Percentiles rank a stretch among this genome's conserved stretches.
These are phyloP conservation scores for Euthynnus affinis DNA, from an alignment of 2,797 vertebrate genomes.

Conservation along the genomic window DNA sequence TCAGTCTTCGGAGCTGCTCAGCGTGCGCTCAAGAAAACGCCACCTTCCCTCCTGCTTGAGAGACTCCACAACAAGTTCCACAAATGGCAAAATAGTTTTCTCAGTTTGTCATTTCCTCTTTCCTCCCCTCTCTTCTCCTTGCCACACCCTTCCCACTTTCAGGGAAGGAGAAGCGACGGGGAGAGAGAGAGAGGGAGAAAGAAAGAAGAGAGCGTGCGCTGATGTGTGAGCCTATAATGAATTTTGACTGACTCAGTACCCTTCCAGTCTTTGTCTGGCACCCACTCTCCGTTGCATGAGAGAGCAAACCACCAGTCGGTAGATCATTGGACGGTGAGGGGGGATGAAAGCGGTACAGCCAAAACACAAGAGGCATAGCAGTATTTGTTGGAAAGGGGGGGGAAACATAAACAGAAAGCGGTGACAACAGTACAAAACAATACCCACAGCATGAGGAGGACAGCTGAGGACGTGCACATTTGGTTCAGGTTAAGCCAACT, in stretches of 20 bases:
- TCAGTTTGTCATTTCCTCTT: constrained; percentile 82
- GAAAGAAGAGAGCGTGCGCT: background rate
- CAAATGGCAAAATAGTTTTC: constrained; percentile 84
- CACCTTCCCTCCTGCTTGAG: constrained; percentile 57
- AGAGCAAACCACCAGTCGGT: background rate
- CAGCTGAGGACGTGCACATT: constrained; percentile 8
- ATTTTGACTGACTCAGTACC: constrained; percentile 40
- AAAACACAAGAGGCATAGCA: background rate
- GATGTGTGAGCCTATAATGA: constrained; percentile 39
- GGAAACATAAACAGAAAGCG: constrained; percentile 28
- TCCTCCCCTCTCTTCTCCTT: constrained; percentile 41
- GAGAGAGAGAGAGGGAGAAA: background rate
- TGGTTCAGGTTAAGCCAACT: background rate
- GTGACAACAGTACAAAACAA: constrained; percentile 19
- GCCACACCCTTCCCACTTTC: constrained; percentile 43
- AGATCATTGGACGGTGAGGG: constrained; percentile 3
- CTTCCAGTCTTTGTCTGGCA: constrained; percentile 30
- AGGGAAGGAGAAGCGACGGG: constrained; percentile 14
- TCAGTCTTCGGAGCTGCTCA: constrained; percentile 40
- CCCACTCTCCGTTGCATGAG: background rate
- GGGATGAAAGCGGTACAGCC: background rate
- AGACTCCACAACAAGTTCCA: constrained; percentile 67
- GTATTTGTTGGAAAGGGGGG: constrained; percentile 19
- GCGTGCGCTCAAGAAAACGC: constrained; percentile 54
- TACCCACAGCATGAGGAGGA: constrained; percentile 17